Conservation (phyloP, 2,113 vertebrate species). For the Ia io region DNA sequence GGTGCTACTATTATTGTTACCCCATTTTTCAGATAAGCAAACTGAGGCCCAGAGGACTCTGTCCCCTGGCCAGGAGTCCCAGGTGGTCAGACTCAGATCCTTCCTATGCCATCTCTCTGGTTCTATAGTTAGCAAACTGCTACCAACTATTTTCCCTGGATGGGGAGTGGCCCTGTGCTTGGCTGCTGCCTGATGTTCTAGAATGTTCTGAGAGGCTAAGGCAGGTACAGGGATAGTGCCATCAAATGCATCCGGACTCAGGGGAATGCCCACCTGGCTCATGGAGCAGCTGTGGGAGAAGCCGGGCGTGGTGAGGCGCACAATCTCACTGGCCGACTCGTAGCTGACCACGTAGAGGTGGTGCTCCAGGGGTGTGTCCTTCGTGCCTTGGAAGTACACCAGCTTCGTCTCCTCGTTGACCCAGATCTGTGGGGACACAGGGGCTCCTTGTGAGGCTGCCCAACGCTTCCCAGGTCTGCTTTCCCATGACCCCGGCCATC, state of each 20-base stretch:
- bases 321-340: constrained; percentile 88
- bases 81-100: not conserved
- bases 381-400: constrained; percentile 96
- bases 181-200: not conserved
- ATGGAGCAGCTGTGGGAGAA: constrained; percentile 98
- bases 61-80: not conserved
- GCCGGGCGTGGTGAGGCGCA: constrained; percentile 92
- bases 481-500: not conserved
- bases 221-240: rapidly evolving
- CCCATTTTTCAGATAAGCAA: not conserved
- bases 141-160: not conserved
- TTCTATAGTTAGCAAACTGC: not conserved
- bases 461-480: not conserved
- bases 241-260: rapidly evolving
- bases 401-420: constrained; percentile 93
- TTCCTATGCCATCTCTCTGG: not conserved
- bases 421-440: constrained; percentile 89
- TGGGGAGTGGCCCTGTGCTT: rapidly evolving
- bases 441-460: not conserved
- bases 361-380: constrained; percentile 95
- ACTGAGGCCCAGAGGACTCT: not conserved
- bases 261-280: constrained; percentile 88
- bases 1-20: not conserved
- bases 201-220: not conserved
- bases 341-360: constrained; percentile 97